phyloP scores from a whole-genome alignment of 2,797 vertebrate genomes.

The Lacerta viridis region DNA sequence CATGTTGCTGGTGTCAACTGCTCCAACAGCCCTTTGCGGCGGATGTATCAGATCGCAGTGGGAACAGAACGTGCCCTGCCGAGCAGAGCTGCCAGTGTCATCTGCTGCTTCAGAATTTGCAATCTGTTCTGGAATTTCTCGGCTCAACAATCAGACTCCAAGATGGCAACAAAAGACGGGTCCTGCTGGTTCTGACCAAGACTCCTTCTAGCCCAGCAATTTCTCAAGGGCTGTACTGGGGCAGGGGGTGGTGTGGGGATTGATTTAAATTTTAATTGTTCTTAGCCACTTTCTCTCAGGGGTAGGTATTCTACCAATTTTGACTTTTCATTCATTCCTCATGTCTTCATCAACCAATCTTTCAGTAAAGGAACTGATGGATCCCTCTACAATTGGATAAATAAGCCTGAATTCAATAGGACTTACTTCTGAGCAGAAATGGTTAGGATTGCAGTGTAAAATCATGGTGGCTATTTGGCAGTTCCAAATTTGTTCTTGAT shows the following conservation, averaged over 20 bases:
- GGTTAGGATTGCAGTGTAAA: not conserved
- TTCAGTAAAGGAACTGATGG: not conserved
- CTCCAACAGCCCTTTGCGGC: not conserved
- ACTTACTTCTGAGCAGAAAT: too few relatives aligned
- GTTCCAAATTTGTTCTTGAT: not conserved
- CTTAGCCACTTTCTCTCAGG: not conserved
- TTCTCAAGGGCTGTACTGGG: too few relatives aligned
- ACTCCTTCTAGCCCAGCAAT: too few relatives aligned
- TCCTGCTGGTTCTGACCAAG: not conserved
- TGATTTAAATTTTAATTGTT: not conserved
- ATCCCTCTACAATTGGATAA: not conserved
- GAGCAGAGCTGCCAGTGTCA: not conserved
- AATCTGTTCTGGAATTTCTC: not conserved
- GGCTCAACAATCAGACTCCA: conserved; percentile 25
- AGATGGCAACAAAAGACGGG: rapidly evolving
- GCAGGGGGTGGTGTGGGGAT: too few relatives aligned
- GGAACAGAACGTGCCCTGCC: conserved; percentile 30
- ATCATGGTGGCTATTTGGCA: not conserved
- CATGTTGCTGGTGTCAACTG: not conserved
- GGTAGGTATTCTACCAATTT: not conserved
- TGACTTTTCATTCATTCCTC: not conserved
- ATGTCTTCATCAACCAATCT: not conserved
- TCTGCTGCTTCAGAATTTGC: conserved; percentile 38
- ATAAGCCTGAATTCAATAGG: too few relatives aligned
- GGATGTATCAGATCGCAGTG: not conserved